A percentile compares a stretch with the other conserved stretches of the same genome.
phyloP scores from a whole-genome alignment of 2,888 invertebrate genomes.

The Euplagia quadripunctaria region DNA sequence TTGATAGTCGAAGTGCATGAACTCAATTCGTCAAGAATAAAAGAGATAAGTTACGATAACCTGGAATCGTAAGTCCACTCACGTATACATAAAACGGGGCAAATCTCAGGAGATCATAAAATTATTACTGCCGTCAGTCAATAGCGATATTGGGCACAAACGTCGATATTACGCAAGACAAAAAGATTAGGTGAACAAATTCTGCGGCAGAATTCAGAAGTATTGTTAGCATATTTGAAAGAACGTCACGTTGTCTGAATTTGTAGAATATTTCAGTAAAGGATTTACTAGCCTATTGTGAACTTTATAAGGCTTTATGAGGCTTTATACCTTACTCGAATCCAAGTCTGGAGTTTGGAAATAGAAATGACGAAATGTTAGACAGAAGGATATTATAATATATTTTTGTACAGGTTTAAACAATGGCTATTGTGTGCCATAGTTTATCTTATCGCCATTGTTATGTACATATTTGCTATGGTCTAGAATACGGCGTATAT shows the following conservation, averaged over 20 bases:
- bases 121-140: slow-evolving; percentile 53
- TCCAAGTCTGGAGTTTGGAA: too few species aligned
- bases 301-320: too few species aligned
- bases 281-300: background rate
- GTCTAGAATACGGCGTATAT: too few species aligned
- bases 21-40: slow-evolving; percentile 33
- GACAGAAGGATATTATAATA: too few species aligned
- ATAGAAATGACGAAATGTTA: too few species aligned
- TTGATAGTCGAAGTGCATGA: slow-evolving; percentile 16
- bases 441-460: too few species aligned
- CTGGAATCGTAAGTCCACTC: slow-evolving; percentile 47
- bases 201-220: slow-evolving; percentile 22
- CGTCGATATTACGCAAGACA: slow-evolving; percentile 39
- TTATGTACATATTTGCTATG: too few species aligned
- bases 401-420: too few species aligned
- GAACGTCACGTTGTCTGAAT: slow-evolving; percentile 3
- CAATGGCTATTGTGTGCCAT: too few species aligned
- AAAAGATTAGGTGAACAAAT: slow-evolving; percentile 36
- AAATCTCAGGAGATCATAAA: slow-evolving; percentile 53
- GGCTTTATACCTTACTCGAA: too few species aligned
- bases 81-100: slow-evolving; percentile 52
- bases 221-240: slow-evolving; percentile 7
- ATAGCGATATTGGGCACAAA: slow-evolving; percentile 43
- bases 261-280: slow-evolving; percentile 1
- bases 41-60: slow-evolving; percentile 29